Base-by-base conservation (phyloP, 2,113 vertebrate genomes). In the Pantherophis guttatus region DNA sequence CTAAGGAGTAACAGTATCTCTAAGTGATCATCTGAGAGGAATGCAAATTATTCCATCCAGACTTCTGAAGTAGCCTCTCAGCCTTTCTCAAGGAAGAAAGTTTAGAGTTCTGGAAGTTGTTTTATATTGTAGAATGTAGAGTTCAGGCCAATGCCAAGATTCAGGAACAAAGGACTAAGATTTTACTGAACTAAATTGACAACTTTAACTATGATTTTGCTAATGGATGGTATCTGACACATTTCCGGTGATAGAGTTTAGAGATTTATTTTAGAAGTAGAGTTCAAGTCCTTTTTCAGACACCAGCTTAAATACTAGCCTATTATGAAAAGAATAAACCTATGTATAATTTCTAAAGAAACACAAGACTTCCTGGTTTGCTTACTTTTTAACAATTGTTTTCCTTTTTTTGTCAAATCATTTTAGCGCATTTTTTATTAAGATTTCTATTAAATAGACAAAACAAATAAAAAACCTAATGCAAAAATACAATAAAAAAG, bases 1-100 rank as follows among this genome's bases (percentile, higher is more conserved):
- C 94, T 88, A 93, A 90, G 90, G 54, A 58, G 92, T 94, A 95
- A 97, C 95, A 91, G 70, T 7, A 58, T 95, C 94, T 95, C 94
- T 59, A 70, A 92, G 94, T 96, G 94, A 96, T 94, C 93, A 89
- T 87, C 92, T 17, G 87, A 1, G 1, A 44, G 90, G 95, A 94
- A 95, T 24, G 53, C 13, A 91, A 95, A 92, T 92, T 92, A 11
- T 97, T 94, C 95, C 92, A 93, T 0, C 0, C 87, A 90, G 94
- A 96, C 86, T 55, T 48, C 0, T 2, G 0, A 81, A 81, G 70
- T 0, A 88, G 75, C 0, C 10, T 39, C 90, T 58, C 8, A 0
- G 5, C 1, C 33, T 70, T 0, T 44, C 24, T 86, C 54, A 59
- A 12, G 91, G 57, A 52, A 89, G 26, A 53, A 90, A 93, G 94